Percentiles rank a stretch among this genome's conserved stretches.
Evolutionary conservation across 1,140 invertebrate genomes (phyloP).

Genomic region (Halesus radiatus): DNA sequence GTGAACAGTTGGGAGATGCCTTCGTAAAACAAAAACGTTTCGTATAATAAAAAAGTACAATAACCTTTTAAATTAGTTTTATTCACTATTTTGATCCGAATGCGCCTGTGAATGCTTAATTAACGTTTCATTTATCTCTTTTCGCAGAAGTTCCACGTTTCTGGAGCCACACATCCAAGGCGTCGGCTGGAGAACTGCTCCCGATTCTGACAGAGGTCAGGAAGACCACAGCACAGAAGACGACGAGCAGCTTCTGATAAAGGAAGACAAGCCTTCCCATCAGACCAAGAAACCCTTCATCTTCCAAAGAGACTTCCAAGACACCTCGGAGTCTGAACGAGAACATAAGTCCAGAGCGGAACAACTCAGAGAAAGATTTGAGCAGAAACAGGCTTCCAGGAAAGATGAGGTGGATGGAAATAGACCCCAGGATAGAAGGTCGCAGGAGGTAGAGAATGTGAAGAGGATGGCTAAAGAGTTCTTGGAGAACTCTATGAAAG

Average conservation of each 20-base stretch:
- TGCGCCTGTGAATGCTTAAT: neutral
- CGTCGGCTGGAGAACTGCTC: slow-evolving; percentile 64
- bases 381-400: slow-evolving; percentile 39
- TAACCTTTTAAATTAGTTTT: neutral
- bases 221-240: slow-evolving; percentile 68
- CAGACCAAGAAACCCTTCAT: slow-evolving; percentile 42
- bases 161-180: slow-evolving; percentile 69
- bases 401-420: slow-evolving; percentile 45
- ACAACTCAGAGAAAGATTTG: slow-evolving; percentile 48
- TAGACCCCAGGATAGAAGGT: slow-evolving; percentile 28
- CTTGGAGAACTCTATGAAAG: slow-evolving; percentile 18
- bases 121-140: slow-evolving; percentile 56
- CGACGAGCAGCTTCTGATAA: slow-evolving; percentile 67
- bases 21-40: no score
- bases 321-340: slow-evolving; percentile 25
- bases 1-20: neutral
- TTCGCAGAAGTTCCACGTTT: slow-evolving; percentile 69
- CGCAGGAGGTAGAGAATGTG: slow-evolving; percentile 16
- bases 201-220: slow-evolving; percentile 67
- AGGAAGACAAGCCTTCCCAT: slow-evolving; percentile 38
- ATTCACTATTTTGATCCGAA: no score
- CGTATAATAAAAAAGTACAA: no score
- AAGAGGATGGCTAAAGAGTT: slow-evolving; percentile 44
- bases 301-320: slow-evolving; percentile 26
- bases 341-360: slow-evolving; percentile 49